These are phyloP conservation scores for Phymorhynchus buccinoides DNA, from an alignment of 1,140 invertebrate species.

Conservation along the genomic window DNA sequence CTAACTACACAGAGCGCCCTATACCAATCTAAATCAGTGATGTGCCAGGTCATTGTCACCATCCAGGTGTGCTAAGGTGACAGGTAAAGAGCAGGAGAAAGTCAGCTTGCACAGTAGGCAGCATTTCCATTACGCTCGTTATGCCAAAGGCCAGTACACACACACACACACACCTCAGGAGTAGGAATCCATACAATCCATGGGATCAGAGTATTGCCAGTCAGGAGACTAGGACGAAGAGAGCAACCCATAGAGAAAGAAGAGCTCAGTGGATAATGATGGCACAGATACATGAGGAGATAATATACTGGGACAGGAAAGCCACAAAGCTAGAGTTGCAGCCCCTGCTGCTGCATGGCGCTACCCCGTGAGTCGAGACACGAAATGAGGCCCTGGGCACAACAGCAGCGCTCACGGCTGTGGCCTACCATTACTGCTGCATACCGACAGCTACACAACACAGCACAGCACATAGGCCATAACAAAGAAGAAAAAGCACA, in stretches of 20 bases:
- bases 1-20: conserved; percentile 23
- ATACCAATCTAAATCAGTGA: conserved; percentile 40
- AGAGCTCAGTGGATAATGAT: not conserved
- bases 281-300: not conserved
- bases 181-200: not conserved
- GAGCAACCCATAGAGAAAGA: not conserved
- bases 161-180: not conserved
- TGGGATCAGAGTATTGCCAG: not conserved
- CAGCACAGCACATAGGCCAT: too few species aligned
- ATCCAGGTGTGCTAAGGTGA: not conserved
- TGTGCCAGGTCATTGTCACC: conserved; percentile 15
- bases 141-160: not conserved
- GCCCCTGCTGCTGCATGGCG: too few species aligned
- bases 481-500: too few species aligned
- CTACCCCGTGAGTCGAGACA: too few species aligned
- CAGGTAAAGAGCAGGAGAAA: not conserved
- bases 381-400: too few species aligned
- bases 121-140: not conserved
- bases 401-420: too few species aligned
- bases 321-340: not conserved
- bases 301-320: not conserved
- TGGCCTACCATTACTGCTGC: too few species aligned
- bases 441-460: too few species aligned
- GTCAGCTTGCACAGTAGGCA: not conserved
- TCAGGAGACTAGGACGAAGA: not conserved